A percentile compares a stretch with the other conserved stretches of the same genome.
Evolutionary conservation across 2,888 invertebrate genomes (phyloP).

Genomic region (Coelinius sp.): DNA sequence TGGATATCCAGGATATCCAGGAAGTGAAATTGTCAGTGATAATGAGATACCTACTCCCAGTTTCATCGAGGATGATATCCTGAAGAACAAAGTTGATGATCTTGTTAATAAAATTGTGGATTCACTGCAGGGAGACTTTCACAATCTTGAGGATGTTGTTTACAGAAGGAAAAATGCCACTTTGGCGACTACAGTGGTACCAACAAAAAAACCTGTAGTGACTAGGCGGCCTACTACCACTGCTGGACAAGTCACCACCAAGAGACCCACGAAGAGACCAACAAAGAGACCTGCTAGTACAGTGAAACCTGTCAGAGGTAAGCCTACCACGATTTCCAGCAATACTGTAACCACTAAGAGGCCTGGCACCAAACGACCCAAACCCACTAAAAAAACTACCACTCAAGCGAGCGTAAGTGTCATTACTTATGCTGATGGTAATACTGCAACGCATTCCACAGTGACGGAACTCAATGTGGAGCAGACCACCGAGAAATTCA

Average conservation of each 20-base stretch:
- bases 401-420: constrained; percentile 62
- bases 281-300: constrained; percentile 34
- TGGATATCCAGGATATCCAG: constrained; percentile 49
- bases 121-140: constrained; percentile 86
- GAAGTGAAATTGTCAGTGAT: constrained; percentile 72
- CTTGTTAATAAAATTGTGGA: constrained; percentile 89
- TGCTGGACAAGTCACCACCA: constrained; percentile 59
- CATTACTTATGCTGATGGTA: constrained; percentile 63
- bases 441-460: constrained; percentile 16
- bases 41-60: constrained; percentile 83
- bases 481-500: constrained; percentile 61
- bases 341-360: constrained; percentile 62
- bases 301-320: constrained; percentile 44
- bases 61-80: constrained; percentile 82
- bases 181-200: constrained; percentile 50
- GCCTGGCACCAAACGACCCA: constrained; percentile 67
- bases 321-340: constrained; percentile 50
- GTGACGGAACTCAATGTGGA: constrained; percentile 42
- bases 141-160: constrained; percentile 84
- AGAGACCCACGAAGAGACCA: constrained; percentile 55
- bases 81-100: constrained; percentile 85
- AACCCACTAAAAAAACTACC: constrained; percentile 70
- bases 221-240: constrained; percentile 69
- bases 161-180: constrained; percentile 72
- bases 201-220: constrained; percentile 54